Evolutionary conservation across 2,797 vertebrate species (phyloP).

Genomic region (Enteromius thamalakanensis): DNA sequence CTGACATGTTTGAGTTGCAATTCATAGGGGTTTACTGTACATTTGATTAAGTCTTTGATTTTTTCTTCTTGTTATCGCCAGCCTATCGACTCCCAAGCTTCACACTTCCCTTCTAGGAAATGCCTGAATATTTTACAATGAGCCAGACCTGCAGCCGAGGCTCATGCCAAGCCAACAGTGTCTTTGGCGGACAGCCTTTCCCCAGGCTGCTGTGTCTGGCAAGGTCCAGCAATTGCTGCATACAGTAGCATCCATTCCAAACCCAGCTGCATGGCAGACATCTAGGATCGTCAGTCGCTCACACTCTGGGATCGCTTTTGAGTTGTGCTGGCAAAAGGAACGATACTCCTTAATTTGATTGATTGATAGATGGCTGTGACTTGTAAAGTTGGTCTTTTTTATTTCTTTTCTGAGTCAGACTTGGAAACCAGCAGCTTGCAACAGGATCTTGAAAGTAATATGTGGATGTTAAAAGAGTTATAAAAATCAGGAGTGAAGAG

Average conservation of each 20-base stretch:
- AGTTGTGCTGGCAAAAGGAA: conserved; percentile 54
- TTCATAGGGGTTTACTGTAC: conserved; percentile 31
- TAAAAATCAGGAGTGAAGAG: conserved; percentile 30
- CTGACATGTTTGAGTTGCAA: conserved; percentile 35
- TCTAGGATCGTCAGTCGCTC: conserved; percentile 36
- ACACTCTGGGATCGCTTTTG: conserved; percentile 37
- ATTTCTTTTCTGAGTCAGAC: conserved; percentile 6
- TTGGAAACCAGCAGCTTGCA: neutral
- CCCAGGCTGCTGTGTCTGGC: conserved; percentile 40
- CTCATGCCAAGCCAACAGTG: conserved; percentile 32
- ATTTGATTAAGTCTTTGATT: conserved; percentile 40
- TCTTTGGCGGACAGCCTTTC: conserved; percentile 44
- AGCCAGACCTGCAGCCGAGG: conserved; percentile 14
- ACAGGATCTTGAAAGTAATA: conserved; percentile 30
- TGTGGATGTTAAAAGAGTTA: conserved; percentile 42
- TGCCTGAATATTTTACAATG: conserved; percentile 24
- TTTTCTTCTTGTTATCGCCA: conserved; percentile 30
- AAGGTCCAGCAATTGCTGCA: conserved; percentile 45
- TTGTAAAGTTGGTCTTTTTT: conserved; percentile 16
- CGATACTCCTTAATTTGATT: conserved; percentile 51
- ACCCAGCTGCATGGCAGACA: conserved; percentile 51
- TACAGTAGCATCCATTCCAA: conserved; percentile 51
- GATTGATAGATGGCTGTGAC: conserved; percentile 55
- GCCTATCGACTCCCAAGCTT: conserved; percentile 28
- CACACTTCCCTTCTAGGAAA: conserved; percentile 29